phyloP scores from a whole-genome alignment of 1,140 invertebrate species.

The Plectrocnemia conspersa region DNA sequence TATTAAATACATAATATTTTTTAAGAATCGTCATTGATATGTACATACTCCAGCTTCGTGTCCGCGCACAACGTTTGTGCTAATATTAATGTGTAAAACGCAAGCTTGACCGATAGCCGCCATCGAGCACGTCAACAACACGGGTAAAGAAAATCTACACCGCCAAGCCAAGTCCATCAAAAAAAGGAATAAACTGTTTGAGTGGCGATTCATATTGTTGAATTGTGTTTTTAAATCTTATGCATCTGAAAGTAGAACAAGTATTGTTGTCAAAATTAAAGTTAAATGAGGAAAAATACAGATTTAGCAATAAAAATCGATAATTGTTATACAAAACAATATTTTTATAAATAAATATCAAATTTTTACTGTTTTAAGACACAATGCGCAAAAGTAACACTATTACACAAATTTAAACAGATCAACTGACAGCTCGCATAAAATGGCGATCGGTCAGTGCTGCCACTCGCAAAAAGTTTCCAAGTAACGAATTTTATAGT shows the following conservation, averaged over 20 bases:
- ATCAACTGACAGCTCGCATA: too few species aligned
- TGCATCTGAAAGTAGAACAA: not conserved
- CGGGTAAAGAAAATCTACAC: constrained; percentile 41
- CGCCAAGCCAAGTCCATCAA: constrained; percentile 43
- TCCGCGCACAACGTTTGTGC: constrained; percentile 24
- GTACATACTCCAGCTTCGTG: constrained; percentile 21
- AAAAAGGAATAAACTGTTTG: constrained; percentile 39
- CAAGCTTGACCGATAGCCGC: constrained; percentile 30
- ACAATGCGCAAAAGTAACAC: too few species aligned
- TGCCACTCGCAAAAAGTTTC: too few species aligned
- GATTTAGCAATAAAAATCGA: not conserved
- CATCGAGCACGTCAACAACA: constrained; percentile 38
- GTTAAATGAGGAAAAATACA: constrained; percentile 12
- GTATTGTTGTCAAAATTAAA: constrained; percentile 7
- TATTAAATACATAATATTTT: too few species aligned
- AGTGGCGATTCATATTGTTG: constrained; percentile 15
- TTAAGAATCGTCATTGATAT: not conserved
- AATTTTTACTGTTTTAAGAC: not conserved
- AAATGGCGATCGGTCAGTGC: too few species aligned
- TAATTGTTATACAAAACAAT: not conserved
- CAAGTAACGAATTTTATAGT: too few species aligned
- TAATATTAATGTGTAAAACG: constrained; percentile 30
- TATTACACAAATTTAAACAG: too few species aligned
- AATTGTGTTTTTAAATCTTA: not conserved
- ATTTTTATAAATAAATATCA: not conserved